Evolutionary conservation across 1,140 invertebrate genomes (phyloP).

Genomic region (Chrysoperla carnea): DNA sequence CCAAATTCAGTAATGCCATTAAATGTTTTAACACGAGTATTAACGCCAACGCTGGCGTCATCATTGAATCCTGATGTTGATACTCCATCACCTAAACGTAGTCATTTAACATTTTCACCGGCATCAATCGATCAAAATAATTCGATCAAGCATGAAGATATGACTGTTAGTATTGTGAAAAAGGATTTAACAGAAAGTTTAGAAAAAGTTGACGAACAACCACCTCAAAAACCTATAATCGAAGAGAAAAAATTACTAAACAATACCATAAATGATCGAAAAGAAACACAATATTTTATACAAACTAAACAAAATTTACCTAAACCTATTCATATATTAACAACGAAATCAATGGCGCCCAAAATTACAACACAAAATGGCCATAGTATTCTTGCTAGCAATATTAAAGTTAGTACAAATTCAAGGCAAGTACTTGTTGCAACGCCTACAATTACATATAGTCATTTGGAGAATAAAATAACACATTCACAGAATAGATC

Average conservation of each 20-base stretch:
- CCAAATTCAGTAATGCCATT: slow-evolving; percentile 53
- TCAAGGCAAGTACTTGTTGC: slow-evolving; percentile 21
- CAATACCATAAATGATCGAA: too few species aligned
- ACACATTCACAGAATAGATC: slow-evolving; percentile 8
- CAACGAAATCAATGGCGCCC: slow-evolving; percentile 14
- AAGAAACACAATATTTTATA: too few species aligned
- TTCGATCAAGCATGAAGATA: slow-evolving; percentile 21
- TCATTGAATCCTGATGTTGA: slow-evolving; percentile 21
- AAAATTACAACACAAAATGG: slow-evolving; percentile 27
- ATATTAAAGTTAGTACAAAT: slow-evolving; percentile 22
- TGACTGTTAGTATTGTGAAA: slow-evolving; percentile 11
- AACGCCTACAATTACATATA: slow-evolving; percentile 26
- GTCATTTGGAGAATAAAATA: slow-evolving; percentile 10
- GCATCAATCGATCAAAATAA: slow-evolving; percentile 36
- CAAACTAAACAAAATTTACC: background rate
- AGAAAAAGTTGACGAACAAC: slow-evolving; percentile 16
- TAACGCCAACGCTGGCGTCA: slow-evolving; percentile 4
- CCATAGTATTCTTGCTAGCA: slow-evolving; percentile 12
- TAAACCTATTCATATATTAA: slow-evolving; percentile 5
- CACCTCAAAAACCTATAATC: slow-evolving; percentile 13
- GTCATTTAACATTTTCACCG: slow-evolving; percentile 45
- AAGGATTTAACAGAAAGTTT: slow-evolving; percentile 18
- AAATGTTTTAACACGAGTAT: slow-evolving; percentile 8
- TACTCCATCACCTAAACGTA: slow-evolving; percentile 33
- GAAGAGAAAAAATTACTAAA: slow-evolving; percentile 15